Base-by-base conservation (phyloP, 2,888 invertebrate genomes). In the Dicyrtoma fusca region DNA sequence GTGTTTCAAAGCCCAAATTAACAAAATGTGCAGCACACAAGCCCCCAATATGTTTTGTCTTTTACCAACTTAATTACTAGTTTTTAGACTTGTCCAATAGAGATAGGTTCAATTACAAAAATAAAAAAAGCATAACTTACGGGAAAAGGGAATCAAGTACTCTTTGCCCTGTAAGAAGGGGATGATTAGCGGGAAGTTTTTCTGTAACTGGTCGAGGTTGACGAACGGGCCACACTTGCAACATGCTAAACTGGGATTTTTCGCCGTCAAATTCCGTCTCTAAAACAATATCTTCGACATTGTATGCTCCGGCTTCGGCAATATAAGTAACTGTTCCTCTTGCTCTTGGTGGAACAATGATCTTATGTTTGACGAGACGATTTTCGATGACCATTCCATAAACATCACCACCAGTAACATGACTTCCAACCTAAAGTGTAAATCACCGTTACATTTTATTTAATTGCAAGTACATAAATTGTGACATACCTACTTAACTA, bases 141-240 rank as follows among this genome's bases (percentile, higher is more conserved):
- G 99, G 99, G 89, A 99, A 99, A 62, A 99, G 88, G 0, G 98
- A 94, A 86, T 99, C 99, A 75, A 99, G 87, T 65, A 99, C 98
- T 76, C 99, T 89, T 86, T 99, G 99, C 0, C 99, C 99, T 81
- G 98, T 98, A 77, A 99, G 88, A 82, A 99, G 88, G 62, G 99
- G 99, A 85, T 97, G 92, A 87, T 99, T 99, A 82, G 98, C 97
- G 73, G 97, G 97, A 81, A 98, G 87, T 87, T 99, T 99, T 87
- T 99, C 99, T 19, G 96, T 93, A 74, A 91, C 91, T 49, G 99
- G 99, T 79, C 99, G 88, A 74, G 97, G 95, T 85, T 96, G 95
- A 84, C 99, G 92, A 81, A 99, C 99, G 8, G 99, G 99, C 99
- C 99, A 99, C 77, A 99, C 94, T 87, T 99, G 99, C 86, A 99